Base-by-base conservation (phyloP, 1,140 invertebrate genomes). In the Drosophila orosa region DNA sequence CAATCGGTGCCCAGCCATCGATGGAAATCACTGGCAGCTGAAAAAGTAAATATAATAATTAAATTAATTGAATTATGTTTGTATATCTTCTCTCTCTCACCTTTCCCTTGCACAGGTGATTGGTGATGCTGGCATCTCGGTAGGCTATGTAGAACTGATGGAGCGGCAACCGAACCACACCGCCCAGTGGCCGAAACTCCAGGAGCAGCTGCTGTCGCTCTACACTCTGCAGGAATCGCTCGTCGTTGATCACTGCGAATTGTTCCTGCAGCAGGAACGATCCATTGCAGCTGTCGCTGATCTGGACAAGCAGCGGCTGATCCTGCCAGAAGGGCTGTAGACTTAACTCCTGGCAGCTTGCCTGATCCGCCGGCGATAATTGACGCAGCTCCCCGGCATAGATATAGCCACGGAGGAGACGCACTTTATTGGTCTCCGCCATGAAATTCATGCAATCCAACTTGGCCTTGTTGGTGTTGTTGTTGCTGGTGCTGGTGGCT, bases 111-210 rank as follows among this genome's bases (percentile, higher is more conserved):
- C 84, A 90, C 42, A 95, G 92, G 86, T 94, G 93, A 69, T 94
- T 92, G 52, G 94, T 90, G 57, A 94, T 93, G 37, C 91, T 90
- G 37, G 92, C 90, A 92, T 95, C 94, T 71, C 93, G 92, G 71
- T 94, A 95, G 3, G 94, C 93, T 27, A 95, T 83, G 67, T 93
- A 95, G 74, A 95, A 92, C 54, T 94, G 94, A 87, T 95, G 94
- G 33, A 95, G 82, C 8, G 94, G 91, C 37, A 95, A 73, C 82
- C 94, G 94, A 5, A 93, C 91, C 45, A 94, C 92, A 29, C 94
- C 94, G 29, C 94, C 74, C 3, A 90, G 57, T 12, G 93, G 92
- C 71, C 93, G 94, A 48, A 94, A 90, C 78, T 95, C 93, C n/a
- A 94, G 80, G 3, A 93, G 83, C 71, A 94, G 92, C 61, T 92